Base-by-base conservation (phyloP, 2,797 vertebrate genomes). In the Cuniculus paca region DNA sequence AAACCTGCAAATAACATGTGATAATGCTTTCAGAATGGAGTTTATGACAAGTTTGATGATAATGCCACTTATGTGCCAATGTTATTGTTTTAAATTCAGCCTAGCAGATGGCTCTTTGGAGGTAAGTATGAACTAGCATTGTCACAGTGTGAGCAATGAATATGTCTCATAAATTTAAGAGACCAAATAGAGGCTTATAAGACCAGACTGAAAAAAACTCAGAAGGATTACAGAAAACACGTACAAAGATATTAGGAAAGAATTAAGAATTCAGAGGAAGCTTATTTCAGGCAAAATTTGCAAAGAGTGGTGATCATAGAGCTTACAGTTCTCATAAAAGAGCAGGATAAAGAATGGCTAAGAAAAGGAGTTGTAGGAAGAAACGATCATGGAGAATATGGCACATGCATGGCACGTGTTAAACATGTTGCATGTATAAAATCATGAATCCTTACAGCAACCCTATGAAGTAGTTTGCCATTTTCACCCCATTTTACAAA, bases 21-120 rank as follows among this genome's bases (percentile, higher is more conserved):
- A 34, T 36, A 70, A 54, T 50, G 20, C 36, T 89, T 82, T 95
- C 52, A 75, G 80, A 92, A 82, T 82, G 58, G 34, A 72, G 36
- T 93, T 84, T 86, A 50, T 86, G 74, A 58, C 24, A 75, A 82
- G 4, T 86, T 83, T 89, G 20, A 74, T 90, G 74, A 82, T 50
- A 77, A 93, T 81, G 14, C 7, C 11, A 50, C 22, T 14, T 34
- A 72, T 17, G 77, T 82, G 39, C 39, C 16, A 61, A 17, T 83
- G 28, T 72, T 74, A n/a, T 26, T 78, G 6, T 92, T 89, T 48
- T 56, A 86, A 92, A 78, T n/a, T 42, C 42, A 72, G 11, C 60
- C 60, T 92, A 48, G 60, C 36, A 91, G 68, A 28, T 72, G 48
- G 39, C 3, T 78, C 22, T 34, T 28, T 14, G 50, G 24, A 10